Percentiles rank a stretch among this genome's conserved stretches.
Conservation (phyloP, 2,797 vertebrate species). For the Poliocrania exsul region DNA sequence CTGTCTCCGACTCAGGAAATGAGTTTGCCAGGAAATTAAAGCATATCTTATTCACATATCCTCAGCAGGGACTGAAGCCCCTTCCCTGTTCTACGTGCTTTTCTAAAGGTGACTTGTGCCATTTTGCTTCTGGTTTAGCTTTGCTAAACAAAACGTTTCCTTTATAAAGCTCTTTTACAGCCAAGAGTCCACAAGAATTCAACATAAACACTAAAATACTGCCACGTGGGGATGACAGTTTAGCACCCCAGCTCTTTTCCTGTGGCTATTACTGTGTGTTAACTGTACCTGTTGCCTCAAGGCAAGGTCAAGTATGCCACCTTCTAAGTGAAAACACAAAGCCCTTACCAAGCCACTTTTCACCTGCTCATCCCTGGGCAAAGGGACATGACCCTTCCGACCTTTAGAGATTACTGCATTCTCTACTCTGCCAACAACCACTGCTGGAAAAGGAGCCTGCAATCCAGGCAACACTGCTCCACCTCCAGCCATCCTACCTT, state of each 20-base stretch:
- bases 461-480: not conserved
- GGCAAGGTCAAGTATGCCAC: not conserved
- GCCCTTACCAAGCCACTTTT: not conserved
- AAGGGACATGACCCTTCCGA: not conserved
- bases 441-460: not conserved
- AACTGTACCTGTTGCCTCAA: not conserved
- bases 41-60: not conserved
- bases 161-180: not conserved
- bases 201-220: not conserved
- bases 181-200: not conserved
- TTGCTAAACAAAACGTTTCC: not conserved
- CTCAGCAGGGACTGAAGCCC: not conserved
- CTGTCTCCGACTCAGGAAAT: accelerated
- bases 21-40: not conserved
- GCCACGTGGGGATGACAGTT: not conserved
- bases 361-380: not conserved
- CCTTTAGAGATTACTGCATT: not conserved
- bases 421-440: not conserved
- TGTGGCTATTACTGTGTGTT: accelerated
- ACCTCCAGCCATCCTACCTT: not conserved
- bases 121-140: not conserved
- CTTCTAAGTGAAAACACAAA: not conserved
- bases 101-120: too few relatives aligned
- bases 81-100: not conserved
- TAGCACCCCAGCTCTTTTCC: not conserved